Conservation (phyloP, 1,140 invertebrate genomes). For the Drosophila serrata region DNA sequence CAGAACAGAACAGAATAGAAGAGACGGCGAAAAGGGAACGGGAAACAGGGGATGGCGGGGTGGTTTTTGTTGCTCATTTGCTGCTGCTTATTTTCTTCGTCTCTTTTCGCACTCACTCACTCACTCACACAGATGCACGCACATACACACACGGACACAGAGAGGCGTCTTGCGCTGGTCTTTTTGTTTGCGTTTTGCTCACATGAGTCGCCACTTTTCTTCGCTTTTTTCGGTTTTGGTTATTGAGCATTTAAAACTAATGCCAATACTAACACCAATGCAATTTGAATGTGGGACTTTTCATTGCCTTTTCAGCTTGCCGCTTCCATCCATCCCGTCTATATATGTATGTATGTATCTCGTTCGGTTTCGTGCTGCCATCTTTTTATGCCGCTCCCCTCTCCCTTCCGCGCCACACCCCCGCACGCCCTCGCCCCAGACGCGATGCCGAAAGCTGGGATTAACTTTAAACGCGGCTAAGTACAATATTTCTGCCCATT, state of each 20-base stretch:
- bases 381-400: slow-evolving; percentile 75
- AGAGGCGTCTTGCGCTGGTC: slow-evolving; percentile 66
- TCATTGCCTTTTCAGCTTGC: slow-evolving; percentile 50
- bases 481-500: slow-evolving; percentile 34
- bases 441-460: slow-evolving; percentile 59
- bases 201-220: slow-evolving; percentile 67
- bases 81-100: slow-evolving; percentile 50
- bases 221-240: slow-evolving; percentile 58
- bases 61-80: slow-evolving; percentile 62
- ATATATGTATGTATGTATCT: slow-evolving; percentile 57
- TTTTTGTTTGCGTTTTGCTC: slow-evolving; percentile 72
- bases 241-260: slow-evolving; percentile 63
- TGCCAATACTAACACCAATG: slow-evolving; percentile 60
- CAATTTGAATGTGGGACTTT: slow-evolving; percentile 52
- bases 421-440: slow-evolving; percentile 30
- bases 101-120: slow-evolving; percentile 51
- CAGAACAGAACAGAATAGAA: slow-evolving; percentile 36
- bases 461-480: slow-evolving; percentile 56
- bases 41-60: slow-evolving; percentile 40
- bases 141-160: slow-evolving; percentile 32
- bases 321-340: slow-evolving; percentile 43
- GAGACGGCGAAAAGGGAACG: slow-evolving; percentile 47
- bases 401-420: slow-evolving; percentile 29
- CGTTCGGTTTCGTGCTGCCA: slow-evolving; percentile 71
- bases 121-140: slow-evolving; percentile 15